Percentiles rank a stretch among this genome's conserved stretches.
phyloP scores from a whole-genome alignment of 2,888 invertebrate species.

The Hyles lineata region DNA sequence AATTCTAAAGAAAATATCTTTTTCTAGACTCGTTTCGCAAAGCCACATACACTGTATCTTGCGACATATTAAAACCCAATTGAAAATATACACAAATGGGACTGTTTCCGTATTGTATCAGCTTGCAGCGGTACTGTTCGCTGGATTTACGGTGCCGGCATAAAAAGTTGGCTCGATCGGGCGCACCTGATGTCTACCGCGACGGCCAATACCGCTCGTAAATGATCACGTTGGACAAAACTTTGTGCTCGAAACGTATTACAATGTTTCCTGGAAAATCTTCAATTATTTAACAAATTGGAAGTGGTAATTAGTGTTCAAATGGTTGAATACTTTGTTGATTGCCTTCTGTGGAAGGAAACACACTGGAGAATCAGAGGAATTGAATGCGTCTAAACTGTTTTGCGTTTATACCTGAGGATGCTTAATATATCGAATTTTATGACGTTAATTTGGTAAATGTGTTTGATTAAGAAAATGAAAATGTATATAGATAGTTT shows the following conservation, averaged over 20 bases:
- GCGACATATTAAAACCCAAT: constrained; percentile 10
- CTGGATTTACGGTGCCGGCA: constrained; percentile 55
- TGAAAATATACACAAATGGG: constrained; percentile 23
- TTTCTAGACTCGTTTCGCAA: background rate
- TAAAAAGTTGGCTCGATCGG: constrained; percentile 56
- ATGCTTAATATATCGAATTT: too few species aligned
- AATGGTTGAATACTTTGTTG: background rate
- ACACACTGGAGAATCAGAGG: too few species aligned
- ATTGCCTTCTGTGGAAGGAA: too few species aligned
- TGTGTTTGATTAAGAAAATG: too few species aligned
- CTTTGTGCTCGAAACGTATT: constrained; percentile 27
- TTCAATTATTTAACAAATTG: constrained; percentile 4
- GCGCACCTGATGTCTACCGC: constrained; percentile 53
- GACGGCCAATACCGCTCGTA: constrained; percentile 41
- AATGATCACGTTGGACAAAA: constrained; percentile 40
- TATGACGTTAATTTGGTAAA: too few species aligned
- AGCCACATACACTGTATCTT: constrained; percentile 9
- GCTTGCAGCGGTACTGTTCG: constrained; percentile 46
- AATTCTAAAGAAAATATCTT: background rate
- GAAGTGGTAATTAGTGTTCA: background rate
- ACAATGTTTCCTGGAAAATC: constrained; percentile 6
- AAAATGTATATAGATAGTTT: too few species aligned
- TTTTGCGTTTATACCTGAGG: too few species aligned
- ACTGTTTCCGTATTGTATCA: constrained; percentile 40
- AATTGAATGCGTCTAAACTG: too few species aligned